Evolutionary conservation across 1,140 invertebrate genomes (phyloP).

Genomic region (Drosophila insularis): DNA sequence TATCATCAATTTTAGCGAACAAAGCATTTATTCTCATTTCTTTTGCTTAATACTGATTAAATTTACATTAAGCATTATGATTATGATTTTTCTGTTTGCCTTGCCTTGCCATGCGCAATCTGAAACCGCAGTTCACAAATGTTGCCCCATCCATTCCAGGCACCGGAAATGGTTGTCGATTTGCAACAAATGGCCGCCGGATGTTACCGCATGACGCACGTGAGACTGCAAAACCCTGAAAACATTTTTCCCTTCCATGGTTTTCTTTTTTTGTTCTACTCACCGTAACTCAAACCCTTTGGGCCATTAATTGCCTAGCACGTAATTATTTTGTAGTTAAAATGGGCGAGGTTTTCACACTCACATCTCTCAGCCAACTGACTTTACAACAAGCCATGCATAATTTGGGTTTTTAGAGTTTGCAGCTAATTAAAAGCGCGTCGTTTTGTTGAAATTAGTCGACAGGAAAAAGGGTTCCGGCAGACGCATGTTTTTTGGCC

Average conservation of each 20-base stretch:
- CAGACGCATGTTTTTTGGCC: neutral
- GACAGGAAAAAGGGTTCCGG: slow-evolving; percentile 16
- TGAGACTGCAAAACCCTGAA: slow-evolving; percentile 31
- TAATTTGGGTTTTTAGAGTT: slow-evolving; percentile 69
- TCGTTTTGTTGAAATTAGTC: slow-evolving; percentile 59
- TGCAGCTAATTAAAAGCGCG: slow-evolving; percentile 79
- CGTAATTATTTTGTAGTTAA: slow-evolving; percentile 79
- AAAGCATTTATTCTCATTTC: neutral
- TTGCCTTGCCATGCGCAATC: slow-evolving; percentile 25
- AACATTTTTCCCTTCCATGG: neutral
- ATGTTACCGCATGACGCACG: slow-evolving; percentile 75
- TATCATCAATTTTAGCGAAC: too few species aligned
- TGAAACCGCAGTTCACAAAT: slow-evolving; percentile 61
- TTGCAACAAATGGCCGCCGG: slow-evolving; percentile 77
- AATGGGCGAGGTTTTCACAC: slow-evolving; percentile 56
- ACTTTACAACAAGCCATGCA: slow-evolving; percentile 52
- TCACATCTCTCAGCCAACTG: slow-evolving; percentile 20
- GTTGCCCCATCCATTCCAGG: slow-evolving; percentile 35
- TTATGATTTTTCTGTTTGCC: slow-evolving; percentile 44
- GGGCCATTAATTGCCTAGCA: slow-evolving; percentile 77
- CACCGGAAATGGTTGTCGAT: slow-evolving; percentile 77
- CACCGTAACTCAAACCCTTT: slow-evolving; percentile 61
- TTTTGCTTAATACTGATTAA: slow-evolving; percentile 36
- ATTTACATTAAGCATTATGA: slow-evolving; percentile 50
- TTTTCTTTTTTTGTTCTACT: slow-evolving; percentile 17